Percentiles rank a stretch among this genome's conserved stretches.
These are phyloP conservation scores for Gnatocerus cornutus DNA, from an alignment of 2,888 invertebrate species.

Conservation along the genomic window DNA sequence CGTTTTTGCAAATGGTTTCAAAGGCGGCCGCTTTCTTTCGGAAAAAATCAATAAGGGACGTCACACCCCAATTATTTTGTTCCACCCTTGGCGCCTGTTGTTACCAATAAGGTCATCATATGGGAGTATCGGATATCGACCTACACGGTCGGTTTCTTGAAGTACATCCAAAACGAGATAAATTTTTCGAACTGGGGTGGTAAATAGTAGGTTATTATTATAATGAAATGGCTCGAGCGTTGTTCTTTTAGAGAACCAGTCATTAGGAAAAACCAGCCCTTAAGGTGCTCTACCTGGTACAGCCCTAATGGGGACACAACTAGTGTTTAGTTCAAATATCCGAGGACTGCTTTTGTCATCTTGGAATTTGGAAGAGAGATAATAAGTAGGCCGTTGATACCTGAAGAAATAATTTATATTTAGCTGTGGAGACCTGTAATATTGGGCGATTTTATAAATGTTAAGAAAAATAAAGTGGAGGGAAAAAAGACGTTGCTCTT, in stretches of 20 bases:
- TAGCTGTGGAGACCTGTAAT: background rate
- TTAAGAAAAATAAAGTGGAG: background rate
- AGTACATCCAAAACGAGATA: conserved; percentile 11
- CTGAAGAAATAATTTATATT: background rate
- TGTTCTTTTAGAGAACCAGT: conserved; percentile 21
- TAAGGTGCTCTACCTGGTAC: conserved; percentile 12
- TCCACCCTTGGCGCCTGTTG: conserved; percentile 38
- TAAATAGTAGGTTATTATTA: conserved; percentile 30
- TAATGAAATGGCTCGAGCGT: conserved; percentile 33
- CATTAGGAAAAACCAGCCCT: conserved; percentile 32
- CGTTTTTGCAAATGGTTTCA: conserved; percentile 1
- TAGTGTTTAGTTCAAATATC: conserved; percentile 18
- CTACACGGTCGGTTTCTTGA: conserved; percentile 4
- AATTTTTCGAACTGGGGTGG: conserved; percentile 7
- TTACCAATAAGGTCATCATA: conserved; percentile 25
- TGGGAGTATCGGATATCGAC: conserved; percentile 21
- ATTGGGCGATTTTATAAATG: background rate
- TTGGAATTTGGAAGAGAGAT: background rate
- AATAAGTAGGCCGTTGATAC: background rate
- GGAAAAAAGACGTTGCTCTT: too few relatives aligned
- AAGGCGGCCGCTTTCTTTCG: conserved; percentile 40
- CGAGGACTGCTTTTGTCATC: conserved; percentile 8
- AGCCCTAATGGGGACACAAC: conserved; percentile 19
- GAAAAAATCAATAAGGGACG: conserved; percentile 39
- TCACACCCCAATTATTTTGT: conserved; percentile 42